Conservation (phyloP, 2,113 vertebrate species). For the Thamnophis sirtalis region DNA sequence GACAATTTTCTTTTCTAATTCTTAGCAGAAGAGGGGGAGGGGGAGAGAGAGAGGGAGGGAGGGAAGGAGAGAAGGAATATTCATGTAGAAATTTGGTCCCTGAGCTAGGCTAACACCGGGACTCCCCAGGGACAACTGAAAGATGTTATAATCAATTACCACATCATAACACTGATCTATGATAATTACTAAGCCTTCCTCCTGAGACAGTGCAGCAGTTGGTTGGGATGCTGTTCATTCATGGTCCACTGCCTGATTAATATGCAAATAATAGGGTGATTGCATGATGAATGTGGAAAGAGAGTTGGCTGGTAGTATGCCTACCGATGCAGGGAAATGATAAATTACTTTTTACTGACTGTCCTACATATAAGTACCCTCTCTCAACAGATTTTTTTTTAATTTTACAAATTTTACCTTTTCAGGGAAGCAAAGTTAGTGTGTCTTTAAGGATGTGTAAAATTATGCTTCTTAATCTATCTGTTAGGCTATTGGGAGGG, state of each 20-base stretch:
- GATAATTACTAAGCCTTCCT: slow-evolving; percentile 87
- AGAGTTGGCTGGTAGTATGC: slow-evolving; percentile 75
- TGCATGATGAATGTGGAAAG: slow-evolving; percentile 84
- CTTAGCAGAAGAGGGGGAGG: slow-evolving; percentile 27
- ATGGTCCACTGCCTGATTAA: slow-evolving; percentile 87
- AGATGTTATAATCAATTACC: slow-evolving; percentile 95
- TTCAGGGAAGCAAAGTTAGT: slow-evolving; percentile 78
- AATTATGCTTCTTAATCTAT: slow-evolving; percentile 75
- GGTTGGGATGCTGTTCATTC: slow-evolving; percentile 75
- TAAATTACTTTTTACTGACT: slow-evolving; percentile 85
- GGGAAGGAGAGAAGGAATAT: slow-evolving; percentile 34
- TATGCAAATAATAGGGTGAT: slow-evolving; percentile 91
- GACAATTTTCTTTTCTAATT: slow-evolving; percentile 41
- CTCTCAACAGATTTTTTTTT: slow-evolving; percentile 73
- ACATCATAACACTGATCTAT: slow-evolving; percentile 89
- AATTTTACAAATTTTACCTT: slow-evolving; percentile 80
- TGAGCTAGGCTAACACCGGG: slow-evolving; percentile 66
- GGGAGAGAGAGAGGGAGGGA: not conserved
- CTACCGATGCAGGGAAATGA: slow-evolving; percentile 80
- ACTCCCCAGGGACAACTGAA: slow-evolving; percentile 76
- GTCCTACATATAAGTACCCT: slow-evolving; percentile 86
- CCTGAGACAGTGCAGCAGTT: slow-evolving; percentile 79
- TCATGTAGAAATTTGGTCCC: slow-evolving; percentile 58
- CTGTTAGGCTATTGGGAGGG: slow-evolving; percentile 54
- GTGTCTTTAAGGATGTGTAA: slow-evolving; percentile 75